Evolutionary conservation across 2,113 vertebrate genomes (phyloP).

Genomic region (Pelmatolapia mariae): DNA sequence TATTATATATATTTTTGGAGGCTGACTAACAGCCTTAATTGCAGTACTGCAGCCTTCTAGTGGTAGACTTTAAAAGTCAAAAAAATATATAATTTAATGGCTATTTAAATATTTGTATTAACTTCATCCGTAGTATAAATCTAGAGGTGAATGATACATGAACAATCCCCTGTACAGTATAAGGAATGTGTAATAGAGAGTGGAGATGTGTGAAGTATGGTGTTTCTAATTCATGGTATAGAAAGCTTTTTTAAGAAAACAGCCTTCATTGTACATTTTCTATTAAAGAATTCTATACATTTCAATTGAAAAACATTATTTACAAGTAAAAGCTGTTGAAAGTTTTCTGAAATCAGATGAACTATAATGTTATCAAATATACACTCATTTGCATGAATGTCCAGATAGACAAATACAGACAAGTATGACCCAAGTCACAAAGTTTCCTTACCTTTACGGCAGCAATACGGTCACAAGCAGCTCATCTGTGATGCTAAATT

Average conservation of each 20-base stretch:
- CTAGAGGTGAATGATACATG: background rate
- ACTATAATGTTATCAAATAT: background rate
- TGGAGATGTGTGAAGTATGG: background rate
- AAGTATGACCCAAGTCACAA: background rate
- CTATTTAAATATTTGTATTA: background rate
- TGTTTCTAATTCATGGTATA: background rate
- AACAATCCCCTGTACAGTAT: background rate
- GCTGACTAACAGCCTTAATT: background rate
- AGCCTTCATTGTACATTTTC: background rate
- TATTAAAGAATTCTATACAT: background rate
- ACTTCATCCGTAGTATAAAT: background rate
- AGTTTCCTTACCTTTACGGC: background rate
- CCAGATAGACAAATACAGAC: background rate
- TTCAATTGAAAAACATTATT: background rate
- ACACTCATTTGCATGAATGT: background rate
- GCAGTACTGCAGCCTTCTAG: background rate
- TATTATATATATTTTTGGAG: background rate
- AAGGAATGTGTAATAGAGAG: background rate
- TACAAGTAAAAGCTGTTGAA: background rate
- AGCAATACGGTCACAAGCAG: background rate
- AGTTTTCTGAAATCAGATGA: background rate
- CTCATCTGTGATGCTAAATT: slow-evolving; percentile 11
- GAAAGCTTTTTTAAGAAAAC: background rate
- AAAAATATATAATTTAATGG: fast-evolving
- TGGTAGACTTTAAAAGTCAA: background rate